Evolutionary conservation across 2,113 vertebrate genomes (phyloP).

Genomic region (Aphyosemion australe): DNA sequence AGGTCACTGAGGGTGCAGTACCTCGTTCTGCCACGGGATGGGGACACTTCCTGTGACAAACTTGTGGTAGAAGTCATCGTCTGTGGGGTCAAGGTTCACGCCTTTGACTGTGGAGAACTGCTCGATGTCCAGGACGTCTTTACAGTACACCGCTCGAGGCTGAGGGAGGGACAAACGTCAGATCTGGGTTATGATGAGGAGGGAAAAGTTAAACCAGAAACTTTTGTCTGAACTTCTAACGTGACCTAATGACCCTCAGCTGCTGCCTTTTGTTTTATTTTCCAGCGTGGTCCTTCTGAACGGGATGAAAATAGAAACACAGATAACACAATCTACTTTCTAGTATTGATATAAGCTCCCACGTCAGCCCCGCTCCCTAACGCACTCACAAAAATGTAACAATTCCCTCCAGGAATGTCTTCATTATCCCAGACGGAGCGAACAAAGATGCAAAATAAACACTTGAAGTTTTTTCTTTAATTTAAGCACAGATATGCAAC

Average conservation of each 20-base stretch:
- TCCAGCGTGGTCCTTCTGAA: constrained; percentile 6
- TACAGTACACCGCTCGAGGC: constrained; percentile 91
- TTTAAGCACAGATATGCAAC: no score
- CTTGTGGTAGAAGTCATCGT: constrained; percentile 87
- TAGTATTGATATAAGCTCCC: constrained; percentile 49
- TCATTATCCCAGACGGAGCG: background rate
- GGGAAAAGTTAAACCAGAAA: background rate
- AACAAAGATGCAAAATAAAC: no score
- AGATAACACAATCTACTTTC: constrained; percentile 51
- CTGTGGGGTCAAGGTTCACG: constrained; percentile 87
- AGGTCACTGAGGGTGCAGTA: constrained; percentile 62
- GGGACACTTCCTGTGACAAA: constrained; percentile 92
- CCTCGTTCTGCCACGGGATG: constrained; percentile 96
- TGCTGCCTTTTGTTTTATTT: constrained; percentile 6
- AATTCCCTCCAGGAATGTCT: constrained; percentile 3
- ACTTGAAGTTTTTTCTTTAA: no score
- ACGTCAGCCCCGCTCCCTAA: no score
- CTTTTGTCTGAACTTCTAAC: background rate
- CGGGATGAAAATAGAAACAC: constrained; percentile 42
- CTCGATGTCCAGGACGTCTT: constrained; percentile 89
- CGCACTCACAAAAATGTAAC: constrained; percentile 2
- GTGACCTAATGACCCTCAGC: background rate
- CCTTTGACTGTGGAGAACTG: constrained; percentile 92
- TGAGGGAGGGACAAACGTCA: constrained; percentile 45
- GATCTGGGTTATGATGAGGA: background rate